Evolutionary conservation across 64 coral and sea anemone species (phyloP), one percentile per base, ranked within the genome.

Genomic region (Trachythela sp.): DNA sequence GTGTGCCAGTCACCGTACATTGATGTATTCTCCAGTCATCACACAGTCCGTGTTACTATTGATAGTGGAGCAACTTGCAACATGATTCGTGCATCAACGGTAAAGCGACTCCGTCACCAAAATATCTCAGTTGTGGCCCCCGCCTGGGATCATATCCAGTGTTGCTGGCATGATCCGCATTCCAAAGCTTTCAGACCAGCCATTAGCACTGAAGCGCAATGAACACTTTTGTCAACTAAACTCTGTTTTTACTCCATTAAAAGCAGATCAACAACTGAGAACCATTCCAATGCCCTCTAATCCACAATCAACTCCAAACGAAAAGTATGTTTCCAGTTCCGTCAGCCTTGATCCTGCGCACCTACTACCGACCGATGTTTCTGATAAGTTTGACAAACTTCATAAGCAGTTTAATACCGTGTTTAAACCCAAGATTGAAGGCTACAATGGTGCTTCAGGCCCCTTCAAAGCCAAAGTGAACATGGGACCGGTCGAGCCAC

Each of bases 1-100:
- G 80, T 86, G 3, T 43, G 91, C n/a, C 86, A 88, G n/a, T 92
- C 91, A 33, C 91, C 68, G 0, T 92, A 92, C 31, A 84, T 92
- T 34, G 91, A 88, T 56, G 50, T 17, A 83, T 92, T 92, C 33
- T 38, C 39, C 13, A 20, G 77, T 35, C 91, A 88, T 76, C 48
- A 58, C 34, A n/a, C 20, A 39, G 76, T 60, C 31, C 91, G 51
- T 15, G 13, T 92, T 9, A 92, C 86, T 26, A 88, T 92, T 14
- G 86, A 92, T 31, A 85, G 86, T 48, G 86, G 91, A 37, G 91
- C 86, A 6, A 77, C 90, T 42, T 37, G 89, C 15, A 84, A 92
- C 14, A 77, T 87, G 85, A 87, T 80, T 14, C 67, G 85, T 8
- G 43, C 13, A 33, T 86, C 64, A 40, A 33, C 56, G 39, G 84